Evolutionary conservation across 2,113 vertebrate genomes (phyloP), one percentile per base, ranked within the genome.

Genomic region (Microtus montanus): DNA sequence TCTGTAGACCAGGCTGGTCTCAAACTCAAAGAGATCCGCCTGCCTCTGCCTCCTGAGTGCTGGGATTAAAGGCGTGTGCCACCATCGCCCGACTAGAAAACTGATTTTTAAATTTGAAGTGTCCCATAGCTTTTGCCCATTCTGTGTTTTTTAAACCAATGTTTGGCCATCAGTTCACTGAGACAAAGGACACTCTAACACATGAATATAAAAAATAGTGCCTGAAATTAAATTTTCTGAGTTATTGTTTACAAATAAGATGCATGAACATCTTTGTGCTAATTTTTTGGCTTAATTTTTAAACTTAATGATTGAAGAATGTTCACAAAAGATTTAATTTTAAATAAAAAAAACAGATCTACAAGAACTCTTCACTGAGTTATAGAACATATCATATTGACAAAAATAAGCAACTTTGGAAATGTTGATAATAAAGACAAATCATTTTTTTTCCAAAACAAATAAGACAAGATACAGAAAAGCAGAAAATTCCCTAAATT

Each of bases 201-300:
- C 61, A 96, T 30, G 63, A 94, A 84, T n/a, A 33, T n/a, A 52
- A 61, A 44, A 82, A 47, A 12, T 47, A 78, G 52, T 68, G 33
- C 41, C 58, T 3, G 28, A 89, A 49, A 89, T 58, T 90, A 84
- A 93, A 74, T 61, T 47, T 30, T 58, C 7, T 38, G 88, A 90
- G 49, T 47, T 83, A 83, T 15, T 66, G 75, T 54, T 70, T 74
- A 86, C 19, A 63, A 13, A 8, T 74, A 44, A 61, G 20, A 92
- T 33, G 92, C 19, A 84, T 38, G 77, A 89, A 92, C 54, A 92
- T 77, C 24, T 88, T 61, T 83, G 4, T 73, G 58, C 30, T 92
- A 85, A 79, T 85, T 52, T 14, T 91, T 8, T 87, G 79, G 44
- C 0, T 54, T 95, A 85, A 95, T 85, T 89, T 94, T 92, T 54